These are phyloP conservation scores for Ctenopoma multispine DNA, from an alignment of 2,797 vertebrate genomes.

Conservation along the genomic window DNA sequence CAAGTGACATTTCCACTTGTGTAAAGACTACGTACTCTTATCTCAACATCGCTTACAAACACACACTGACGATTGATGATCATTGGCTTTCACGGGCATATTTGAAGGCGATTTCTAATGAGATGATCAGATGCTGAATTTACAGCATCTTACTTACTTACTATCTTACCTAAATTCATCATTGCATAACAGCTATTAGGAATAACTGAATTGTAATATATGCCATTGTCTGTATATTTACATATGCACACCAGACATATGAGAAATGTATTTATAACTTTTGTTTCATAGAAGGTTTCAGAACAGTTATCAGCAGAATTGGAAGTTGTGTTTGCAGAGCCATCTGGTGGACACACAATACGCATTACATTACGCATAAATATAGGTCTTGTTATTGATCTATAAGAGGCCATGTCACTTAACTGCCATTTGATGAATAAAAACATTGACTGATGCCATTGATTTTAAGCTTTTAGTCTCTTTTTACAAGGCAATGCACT, in stretches of 20 bases:
- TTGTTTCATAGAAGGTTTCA: neutral
- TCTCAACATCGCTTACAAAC: neutral
- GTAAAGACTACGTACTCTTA: neutral
- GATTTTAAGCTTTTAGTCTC: slow-evolving; percentile 38
- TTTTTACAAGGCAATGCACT: neutral
- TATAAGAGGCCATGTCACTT: slow-evolving; percentile 32
- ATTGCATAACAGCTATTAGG: neutral
- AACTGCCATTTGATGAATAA: slow-evolving; percentile 43
- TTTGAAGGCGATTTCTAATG: neutral
- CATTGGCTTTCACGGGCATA: neutral
- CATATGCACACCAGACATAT: neutral
- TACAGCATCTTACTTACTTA: neutral
- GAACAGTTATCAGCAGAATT: neutral
- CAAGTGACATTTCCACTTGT: slow-evolving; percentile 16
- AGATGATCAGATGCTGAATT: neutral
- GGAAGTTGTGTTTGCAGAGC: slow-evolving; percentile 54
- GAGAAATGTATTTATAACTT: neutral
- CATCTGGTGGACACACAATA: slow-evolving; percentile 70
- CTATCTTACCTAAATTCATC: neutral
- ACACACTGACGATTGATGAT: slow-evolving; percentile 20
- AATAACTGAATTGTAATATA: neutral
- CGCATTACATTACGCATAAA: slow-evolving; percentile 36
- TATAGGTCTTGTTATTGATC: slow-evolving; percentile 49
- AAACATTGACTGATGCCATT: slow-evolving; percentile 20
- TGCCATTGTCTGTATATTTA: neutral